Percentiles rank a stretch among this genome's conserved stretches.
These are phyloP conservation scores for Steromphala cineraria DNA, from an alignment of 2,888 invertebrate genomes.

Conservation along the genomic window DNA sequence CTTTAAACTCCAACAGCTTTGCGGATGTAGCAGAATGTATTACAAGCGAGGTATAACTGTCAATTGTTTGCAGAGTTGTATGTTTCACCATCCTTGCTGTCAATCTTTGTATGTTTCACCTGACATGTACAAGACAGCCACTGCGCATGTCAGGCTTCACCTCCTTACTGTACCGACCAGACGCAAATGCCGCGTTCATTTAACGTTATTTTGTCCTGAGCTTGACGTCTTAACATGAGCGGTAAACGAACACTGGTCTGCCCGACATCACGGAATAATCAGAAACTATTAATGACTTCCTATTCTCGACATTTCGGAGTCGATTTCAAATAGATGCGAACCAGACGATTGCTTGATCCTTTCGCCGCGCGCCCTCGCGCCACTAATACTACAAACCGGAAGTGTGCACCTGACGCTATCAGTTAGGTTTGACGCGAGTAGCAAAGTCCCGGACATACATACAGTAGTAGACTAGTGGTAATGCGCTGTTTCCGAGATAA, in stretches of 20 bases:
- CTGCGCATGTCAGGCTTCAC: not conserved
- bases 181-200: not conserved
- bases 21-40: not conserved
- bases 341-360: conserved; percentile 1
- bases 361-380: conserved; percentile 5
- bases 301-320: conserved; percentile 3
- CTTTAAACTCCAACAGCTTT: not conserved
- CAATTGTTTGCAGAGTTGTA: not conserved
- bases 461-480: not conserved
- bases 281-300: conserved; percentile 22
- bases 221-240: conserved; percentile 4
- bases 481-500: conserved; percentile 14
- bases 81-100: not conserved
- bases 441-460: not conserved
- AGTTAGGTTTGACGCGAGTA: conserved; percentile 4
- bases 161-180: not conserved
- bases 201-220: not conserved
- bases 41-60: not conserved
- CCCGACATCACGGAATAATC: conserved; percentile 9
- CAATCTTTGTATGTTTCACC: not conserved
- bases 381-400: conserved; percentile 17
- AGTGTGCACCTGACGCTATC: conserved; percentile 21
- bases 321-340: conserved; percentile 7
- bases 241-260: not conserved
- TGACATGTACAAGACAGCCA: conserved; percentile 6